A percentile compares a stretch with the other conserved stretches of the same genome.
Evolutionary conservation across 1,140 invertebrate genomes (phyloP).

Genomic region (Platyscapa corneri): DNA sequence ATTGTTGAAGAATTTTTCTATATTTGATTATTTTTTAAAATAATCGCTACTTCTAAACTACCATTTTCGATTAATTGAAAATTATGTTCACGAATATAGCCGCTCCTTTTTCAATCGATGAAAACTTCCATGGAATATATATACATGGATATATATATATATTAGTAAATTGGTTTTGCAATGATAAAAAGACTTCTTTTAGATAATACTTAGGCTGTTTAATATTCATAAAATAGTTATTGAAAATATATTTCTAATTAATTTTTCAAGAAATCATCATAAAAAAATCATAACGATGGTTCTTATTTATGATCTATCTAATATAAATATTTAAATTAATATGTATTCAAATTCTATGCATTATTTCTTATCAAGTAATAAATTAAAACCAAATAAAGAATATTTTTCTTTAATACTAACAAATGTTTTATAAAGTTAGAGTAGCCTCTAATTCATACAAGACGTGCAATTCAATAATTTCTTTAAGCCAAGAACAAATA

Average conservation of each 20-base stretch:
- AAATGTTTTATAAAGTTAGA: background rate
- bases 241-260: background rate
- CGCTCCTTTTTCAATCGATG: too few species aligned
- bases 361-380: background rate
- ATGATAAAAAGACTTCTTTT: too few species aligned
- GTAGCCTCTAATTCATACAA: background rate
- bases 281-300: background rate
- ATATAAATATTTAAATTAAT: background rate
- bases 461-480: constrained; percentile 1
- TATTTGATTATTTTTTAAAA: too few species aligned
- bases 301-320: background rate
- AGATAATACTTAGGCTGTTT: too few species aligned
- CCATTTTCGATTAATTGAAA: too few species aligned
- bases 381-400: background rate
- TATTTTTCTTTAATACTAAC: background rate
- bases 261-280: background rate
- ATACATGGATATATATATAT: too few species aligned
- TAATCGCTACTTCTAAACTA: too few species aligned
- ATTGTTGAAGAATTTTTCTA: too few species aligned
- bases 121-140: too few species aligned
- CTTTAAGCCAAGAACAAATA: constrained; percentile 15
- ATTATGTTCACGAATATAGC: too few species aligned
- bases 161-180: too few species aligned
- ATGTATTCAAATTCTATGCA: background rate
- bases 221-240: too few species aligned